These are phyloP conservation scores for Poecilus cupreus DNA, from an alignment of 2,888 invertebrate genomes.

Conservation along the genomic window DNA sequence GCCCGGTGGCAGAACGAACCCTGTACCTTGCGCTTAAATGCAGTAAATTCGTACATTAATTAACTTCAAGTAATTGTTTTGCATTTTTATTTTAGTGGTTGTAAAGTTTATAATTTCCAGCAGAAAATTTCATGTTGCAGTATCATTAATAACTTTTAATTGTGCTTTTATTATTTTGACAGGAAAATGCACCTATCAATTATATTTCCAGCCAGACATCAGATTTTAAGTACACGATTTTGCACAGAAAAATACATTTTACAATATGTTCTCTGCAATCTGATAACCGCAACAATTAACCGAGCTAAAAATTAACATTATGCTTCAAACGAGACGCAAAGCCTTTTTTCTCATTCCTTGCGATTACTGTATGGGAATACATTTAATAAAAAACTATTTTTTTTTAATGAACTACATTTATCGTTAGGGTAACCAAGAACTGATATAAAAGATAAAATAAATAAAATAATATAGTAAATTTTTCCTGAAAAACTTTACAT, in stretches of 20 bases:
- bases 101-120: constrained; percentile 22
- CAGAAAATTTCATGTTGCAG: constrained; percentile 37
- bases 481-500: no score
- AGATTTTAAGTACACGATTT: background rate
- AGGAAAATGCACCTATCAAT: constrained; percentile 35
- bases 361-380: no score
- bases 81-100: background rate
- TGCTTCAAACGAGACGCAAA: no score
- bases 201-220: constrained; percentile 22
- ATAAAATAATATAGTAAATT: no score
- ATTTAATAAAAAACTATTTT: no score
- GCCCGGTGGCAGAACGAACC: background rate
- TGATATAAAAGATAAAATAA: no score
- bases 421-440: no score
- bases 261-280: background rate
- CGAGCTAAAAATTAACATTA: no score
- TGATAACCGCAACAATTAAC: background rate
- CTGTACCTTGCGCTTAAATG: no score
- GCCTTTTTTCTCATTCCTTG: no score
- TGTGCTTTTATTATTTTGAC: constrained; percentile 37
- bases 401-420: no score
- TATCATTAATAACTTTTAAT: constrained; percentile 42
- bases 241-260: background rate
- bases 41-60: background rate
- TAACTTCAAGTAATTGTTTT: constrained; percentile 1